Conservation (phyloP, 2,797 vertebrate genomes). For the Pyrrhura leucotis region DNA sequence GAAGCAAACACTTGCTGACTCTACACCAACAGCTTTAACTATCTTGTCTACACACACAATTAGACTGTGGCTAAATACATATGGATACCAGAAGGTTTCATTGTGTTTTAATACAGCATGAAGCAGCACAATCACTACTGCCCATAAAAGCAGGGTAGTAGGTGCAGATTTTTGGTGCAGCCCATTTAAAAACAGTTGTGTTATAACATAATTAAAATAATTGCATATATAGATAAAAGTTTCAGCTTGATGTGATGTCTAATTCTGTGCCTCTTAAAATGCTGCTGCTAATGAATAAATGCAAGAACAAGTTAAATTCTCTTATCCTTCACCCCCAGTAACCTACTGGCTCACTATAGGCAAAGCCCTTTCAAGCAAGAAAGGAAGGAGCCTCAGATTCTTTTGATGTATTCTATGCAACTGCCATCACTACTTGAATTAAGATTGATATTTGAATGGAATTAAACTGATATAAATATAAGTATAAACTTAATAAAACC, state of each 20-base stretch:
- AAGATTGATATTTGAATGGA: not conserved
- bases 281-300: not conserved
- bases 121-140: not conserved
- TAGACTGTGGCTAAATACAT: not conserved
- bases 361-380: not conserved
- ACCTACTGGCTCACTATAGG: not conserved
- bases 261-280: not conserved
- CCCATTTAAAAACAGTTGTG: not conserved
- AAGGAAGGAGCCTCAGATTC: not conserved
- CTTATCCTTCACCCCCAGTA: not conserved
- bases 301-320: not conserved
- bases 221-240: not conserved
- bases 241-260: not conserved
- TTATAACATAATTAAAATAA: not conserved
- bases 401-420: not conserved
- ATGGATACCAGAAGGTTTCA: not conserved
- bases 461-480: not conserved
- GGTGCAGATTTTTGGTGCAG: not conserved
- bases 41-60: not conserved
- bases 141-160: not conserved
- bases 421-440: not conserved
- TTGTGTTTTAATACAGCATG: not conserved
- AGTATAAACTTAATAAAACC: not conserved
- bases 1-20: not conserved
- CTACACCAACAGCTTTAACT: not conserved